Conservation (phyloP, 2,888 invertebrate species). For the Eulithis testata region DNA sequence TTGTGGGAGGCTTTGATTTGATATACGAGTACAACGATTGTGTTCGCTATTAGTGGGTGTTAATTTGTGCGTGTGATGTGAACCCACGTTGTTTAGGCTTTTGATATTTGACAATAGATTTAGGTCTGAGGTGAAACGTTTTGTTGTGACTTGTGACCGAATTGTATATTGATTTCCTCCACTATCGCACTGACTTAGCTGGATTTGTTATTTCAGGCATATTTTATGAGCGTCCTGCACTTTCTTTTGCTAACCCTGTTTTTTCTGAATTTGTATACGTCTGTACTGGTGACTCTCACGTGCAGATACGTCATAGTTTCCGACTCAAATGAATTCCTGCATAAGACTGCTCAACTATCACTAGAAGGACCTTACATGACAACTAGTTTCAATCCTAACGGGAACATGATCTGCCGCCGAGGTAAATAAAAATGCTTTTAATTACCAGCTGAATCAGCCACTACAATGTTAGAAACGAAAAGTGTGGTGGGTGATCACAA, state of each 20-base stretch:
- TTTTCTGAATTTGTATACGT: conserved; percentile 76
- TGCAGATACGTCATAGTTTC: conserved; percentile 68
- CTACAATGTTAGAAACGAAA: conserved; percentile 5
- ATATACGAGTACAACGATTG: conserved; percentile 10
- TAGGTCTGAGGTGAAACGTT: background rate
- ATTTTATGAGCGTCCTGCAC: conserved; percentile 78
- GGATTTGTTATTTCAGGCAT: conserved; percentile 64
- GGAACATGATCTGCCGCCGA: conserved; percentile 71
- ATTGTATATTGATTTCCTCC: background rate
- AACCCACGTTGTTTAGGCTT: conserved; percentile 12
- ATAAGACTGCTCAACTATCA: conserved; percentile 51
- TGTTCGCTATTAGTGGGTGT: conserved; percentile 21
- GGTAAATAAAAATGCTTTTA: conserved; percentile 49
- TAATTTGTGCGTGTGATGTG: conserved; percentile 14
- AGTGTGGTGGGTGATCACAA: background rate
- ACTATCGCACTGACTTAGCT: background rate
- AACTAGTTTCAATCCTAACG: conserved; percentile 57
- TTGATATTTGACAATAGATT: background rate
- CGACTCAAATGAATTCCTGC: conserved; percentile 55
- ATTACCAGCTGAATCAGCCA: background rate
- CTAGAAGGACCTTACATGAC: conserved; percentile 56
- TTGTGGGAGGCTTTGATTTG: conserved; percentile 16
- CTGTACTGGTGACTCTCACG: conserved; percentile 69
- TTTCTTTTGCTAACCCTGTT: conserved; percentile 76
- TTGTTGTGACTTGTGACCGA: background rate